phyloP scores from a whole-genome alignment of 64 coral and sea anemone genomes.

The Actinia equina region DNA sequence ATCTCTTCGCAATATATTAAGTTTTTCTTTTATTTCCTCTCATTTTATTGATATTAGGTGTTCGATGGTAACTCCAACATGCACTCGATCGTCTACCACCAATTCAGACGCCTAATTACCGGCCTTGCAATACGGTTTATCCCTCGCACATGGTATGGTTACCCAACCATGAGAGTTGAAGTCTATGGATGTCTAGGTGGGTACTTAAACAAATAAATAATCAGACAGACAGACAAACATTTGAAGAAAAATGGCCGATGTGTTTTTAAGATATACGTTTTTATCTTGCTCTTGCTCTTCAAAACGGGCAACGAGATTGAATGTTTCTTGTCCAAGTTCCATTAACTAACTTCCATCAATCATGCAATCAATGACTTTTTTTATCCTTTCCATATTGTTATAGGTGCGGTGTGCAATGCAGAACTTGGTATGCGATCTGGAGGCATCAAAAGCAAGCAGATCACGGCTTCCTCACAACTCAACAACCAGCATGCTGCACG shows the following conservation, averaged over 20 bases:
- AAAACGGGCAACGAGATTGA: no score
- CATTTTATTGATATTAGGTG: background rate
- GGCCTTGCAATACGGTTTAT: constrained; percentile 61
- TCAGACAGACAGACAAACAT: no score
- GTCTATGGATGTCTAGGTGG: constrained; percentile 66
- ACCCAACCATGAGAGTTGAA: constrained; percentile 72
- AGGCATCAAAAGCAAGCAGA: constrained; percentile 47
- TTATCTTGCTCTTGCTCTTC: no score
- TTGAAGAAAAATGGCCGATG: no score
- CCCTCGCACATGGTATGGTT: constrained; percentile 71
- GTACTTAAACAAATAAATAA: background rate
- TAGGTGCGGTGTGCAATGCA: constrained; percentile 58
- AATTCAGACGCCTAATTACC: constrained; percentile 36
- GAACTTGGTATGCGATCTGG: constrained; percentile 68
- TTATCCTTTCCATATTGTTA: background rate
- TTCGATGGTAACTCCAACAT: constrained; percentile 54
- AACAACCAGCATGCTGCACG: constrained; percentile 49
- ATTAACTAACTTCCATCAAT: no score
- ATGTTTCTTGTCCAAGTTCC: no score
- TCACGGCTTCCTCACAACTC: constrained; percentile 59
- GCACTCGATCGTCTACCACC: constrained; percentile 48
- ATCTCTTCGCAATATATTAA: background rate
- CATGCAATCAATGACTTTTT: no score
- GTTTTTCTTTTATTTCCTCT: background rate
- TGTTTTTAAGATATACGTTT: no score